Conservation (phyloP, 1,140 invertebrate genomes). For the Metopolophium dirhodum region DNA sequence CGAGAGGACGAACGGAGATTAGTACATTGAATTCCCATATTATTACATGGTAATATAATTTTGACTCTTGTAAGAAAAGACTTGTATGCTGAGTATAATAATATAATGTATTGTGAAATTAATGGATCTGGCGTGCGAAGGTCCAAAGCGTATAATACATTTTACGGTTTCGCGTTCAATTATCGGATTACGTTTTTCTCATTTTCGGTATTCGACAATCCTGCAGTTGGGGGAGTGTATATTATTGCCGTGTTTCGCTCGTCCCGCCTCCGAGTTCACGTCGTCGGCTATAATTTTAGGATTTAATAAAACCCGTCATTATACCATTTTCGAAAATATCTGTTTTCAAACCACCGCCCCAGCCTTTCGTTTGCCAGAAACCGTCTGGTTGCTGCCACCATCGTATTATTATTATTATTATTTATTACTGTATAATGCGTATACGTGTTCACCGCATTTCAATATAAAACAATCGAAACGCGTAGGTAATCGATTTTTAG, state of each 20-base stretch:
- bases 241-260: background rate
- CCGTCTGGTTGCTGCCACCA: background rate
- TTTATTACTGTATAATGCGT: background rate
- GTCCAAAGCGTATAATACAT: background rate
- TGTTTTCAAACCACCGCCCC: background rate
- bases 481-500: background rate
- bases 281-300: conserved; percentile 20
- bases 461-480: background rate
- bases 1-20: background rate
- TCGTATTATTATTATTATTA: conserved; percentile 12
- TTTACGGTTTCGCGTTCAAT: conserved; percentile 3
- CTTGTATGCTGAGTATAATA: background rate
- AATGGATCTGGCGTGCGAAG: background rate
- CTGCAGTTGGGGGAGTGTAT: background rate
- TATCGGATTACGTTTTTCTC: background rate
- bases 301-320: conserved; percentile 39
- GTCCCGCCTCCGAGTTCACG: background rate
- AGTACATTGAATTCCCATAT: background rate
- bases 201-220: background rate
- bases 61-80: background rate
- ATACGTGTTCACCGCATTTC: background rate
- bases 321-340: conserved; percentile 1
- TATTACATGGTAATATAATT: background rate
- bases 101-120: background rate
- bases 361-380: background rate